Evolutionary conservation across 1,140 invertebrate genomes (phyloP).

Genomic region (Ceratina australensis): DNA sequence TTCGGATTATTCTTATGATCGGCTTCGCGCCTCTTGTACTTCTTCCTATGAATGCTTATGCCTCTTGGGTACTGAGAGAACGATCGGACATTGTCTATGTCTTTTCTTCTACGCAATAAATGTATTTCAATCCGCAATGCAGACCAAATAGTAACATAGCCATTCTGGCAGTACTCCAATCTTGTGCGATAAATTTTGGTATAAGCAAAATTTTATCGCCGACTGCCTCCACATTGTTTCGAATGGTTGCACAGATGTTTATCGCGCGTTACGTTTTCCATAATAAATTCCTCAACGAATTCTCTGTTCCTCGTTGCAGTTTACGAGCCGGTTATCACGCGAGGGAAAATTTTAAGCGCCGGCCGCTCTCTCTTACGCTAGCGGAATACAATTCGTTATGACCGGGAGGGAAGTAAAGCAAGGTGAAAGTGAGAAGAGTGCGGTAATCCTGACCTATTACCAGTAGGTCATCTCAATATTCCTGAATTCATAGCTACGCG

Average conservation of each 20-base stretch:
- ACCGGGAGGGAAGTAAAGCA: constrained; percentile 16
- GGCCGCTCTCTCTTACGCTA: constrained; percentile 59
- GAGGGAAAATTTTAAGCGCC: background rate
- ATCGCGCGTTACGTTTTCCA: background rate
- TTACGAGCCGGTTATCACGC: background rate
- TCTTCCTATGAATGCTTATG: background rate
- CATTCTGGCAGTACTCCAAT: constrained; percentile 33
- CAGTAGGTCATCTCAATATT: background rate
- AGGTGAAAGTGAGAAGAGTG: constrained; percentile 53
- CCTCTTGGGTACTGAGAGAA: no score
- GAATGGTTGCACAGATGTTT: no score
- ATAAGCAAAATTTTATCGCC: background rate
- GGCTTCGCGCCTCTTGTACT: background rate
- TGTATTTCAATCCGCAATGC: constrained; percentile 35
- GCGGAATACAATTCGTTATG: constrained; percentile 45
- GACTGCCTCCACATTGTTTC: background rate
- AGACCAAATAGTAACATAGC: constrained; percentile 2
- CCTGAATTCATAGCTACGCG: background rate
- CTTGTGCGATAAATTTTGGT: background rate
- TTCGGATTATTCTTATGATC: background rate
- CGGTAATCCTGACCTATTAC: constrained; percentile 32
- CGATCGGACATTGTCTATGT: background rate
- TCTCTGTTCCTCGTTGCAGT: background rate
- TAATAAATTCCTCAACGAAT: no score
- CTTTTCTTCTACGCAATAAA: background rate